phyloP scores from a whole-genome alignment of 2,888 invertebrate genomes.

The Ophion obscuratus region DNA sequence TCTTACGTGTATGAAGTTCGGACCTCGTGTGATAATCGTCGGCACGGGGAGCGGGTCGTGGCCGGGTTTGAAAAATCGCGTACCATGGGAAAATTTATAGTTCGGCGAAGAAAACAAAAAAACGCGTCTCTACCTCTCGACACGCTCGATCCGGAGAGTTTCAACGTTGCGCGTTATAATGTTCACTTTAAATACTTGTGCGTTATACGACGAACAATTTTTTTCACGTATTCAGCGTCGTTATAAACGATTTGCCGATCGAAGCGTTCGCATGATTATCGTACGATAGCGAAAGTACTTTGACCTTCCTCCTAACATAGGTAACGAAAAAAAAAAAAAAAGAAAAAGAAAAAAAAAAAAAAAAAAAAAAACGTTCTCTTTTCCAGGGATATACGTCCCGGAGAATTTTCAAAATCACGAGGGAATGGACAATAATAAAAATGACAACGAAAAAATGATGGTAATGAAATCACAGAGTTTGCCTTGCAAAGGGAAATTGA shows the following conservation, averaged over 20 bases:
- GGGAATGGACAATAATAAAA: slow-evolving; percentile 27
- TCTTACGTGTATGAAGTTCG: slow-evolving; percentile 41
- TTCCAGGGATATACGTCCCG: slow-evolving; percentile 11
- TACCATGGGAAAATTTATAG: neutral
- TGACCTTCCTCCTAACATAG: neutral
- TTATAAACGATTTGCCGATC: slow-evolving; percentile 37
- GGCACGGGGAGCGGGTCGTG: neutral
- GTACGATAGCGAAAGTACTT: slow-evolving; percentile 10
- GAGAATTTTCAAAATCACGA: slow-evolving; percentile 29
- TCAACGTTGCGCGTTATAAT: slow-evolving; percentile 10
- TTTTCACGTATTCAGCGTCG: slow-evolving; percentile 15
- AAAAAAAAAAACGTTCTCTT: slow-evolving; percentile 1
- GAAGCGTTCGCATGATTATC: slow-evolving; percentile 32
- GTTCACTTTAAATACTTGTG: slow-evolving; percentile 43
- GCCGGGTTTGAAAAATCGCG: neutral
- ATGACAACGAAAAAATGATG: slow-evolving; percentile 50
- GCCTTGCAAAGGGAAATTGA: slow-evolving; percentile 49
- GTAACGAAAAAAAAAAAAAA: neutral
- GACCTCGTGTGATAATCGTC: neutral
- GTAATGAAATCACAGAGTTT: slow-evolving; percentile 69
- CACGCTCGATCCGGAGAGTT: slow-evolving; percentile 16
- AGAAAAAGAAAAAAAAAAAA: slow-evolving; percentile 18
- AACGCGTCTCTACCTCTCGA: slow-evolving; percentile 30
- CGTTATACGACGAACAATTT: slow-evolving; percentile 48
- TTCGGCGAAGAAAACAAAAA: slow-evolving; percentile 13